Percentiles rank a stretch among this genome's conserved stretches.
phyloP scores from a whole-genome alignment of 2,113 vertebrate genomes.

The Suncus etruscus region DNA sequence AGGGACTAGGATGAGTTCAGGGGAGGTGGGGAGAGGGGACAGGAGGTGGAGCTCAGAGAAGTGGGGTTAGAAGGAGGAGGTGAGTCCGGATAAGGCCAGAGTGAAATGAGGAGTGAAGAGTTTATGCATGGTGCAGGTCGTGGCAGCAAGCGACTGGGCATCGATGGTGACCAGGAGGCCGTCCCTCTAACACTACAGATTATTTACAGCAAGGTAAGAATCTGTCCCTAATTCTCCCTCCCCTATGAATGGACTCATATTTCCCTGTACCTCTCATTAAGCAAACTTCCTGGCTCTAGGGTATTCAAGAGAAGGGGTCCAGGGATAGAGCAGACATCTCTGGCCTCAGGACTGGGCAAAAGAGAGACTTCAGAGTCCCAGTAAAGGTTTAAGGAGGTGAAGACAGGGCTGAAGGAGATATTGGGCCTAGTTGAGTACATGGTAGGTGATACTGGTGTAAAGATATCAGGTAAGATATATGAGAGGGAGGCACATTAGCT shows the following conservation, averaged over 20 bases:
- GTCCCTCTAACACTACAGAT: constrained; percentile 95
- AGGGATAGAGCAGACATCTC: not conserved
- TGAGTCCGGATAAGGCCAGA: too few species aligned
- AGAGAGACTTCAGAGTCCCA: not conserved
- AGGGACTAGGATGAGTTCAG: not conserved
- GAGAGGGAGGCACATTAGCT: too few species aligned
- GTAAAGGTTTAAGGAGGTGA: not conserved
- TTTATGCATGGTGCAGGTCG: constrained; percentile 87
- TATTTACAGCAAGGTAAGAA: constrained; percentile 93
- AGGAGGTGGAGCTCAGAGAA: too few species aligned
- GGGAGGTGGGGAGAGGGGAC: not conserved
- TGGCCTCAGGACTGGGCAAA: not conserved
- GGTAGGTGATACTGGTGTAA: not conserved
- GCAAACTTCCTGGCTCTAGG: too few species aligned
- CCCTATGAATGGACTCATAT: not conserved
- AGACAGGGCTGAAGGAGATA: not conserved
- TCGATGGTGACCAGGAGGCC: constrained; percentile 96
- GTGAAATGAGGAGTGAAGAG: not conserved
- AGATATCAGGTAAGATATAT: not conserved
- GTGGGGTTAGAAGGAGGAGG: not conserved
- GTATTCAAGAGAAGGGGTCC: not conserved
- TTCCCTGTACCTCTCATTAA: not conserved
- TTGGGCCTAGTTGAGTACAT: not conserved
- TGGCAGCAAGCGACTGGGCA: constrained; percentile 96
- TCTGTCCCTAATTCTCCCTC: not conserved